Evolutionary conservation across 2,888 invertebrate species (phyloP), one percentile per base, ranked within the genome.

Genomic region (Monochamus alternatus): DNA sequence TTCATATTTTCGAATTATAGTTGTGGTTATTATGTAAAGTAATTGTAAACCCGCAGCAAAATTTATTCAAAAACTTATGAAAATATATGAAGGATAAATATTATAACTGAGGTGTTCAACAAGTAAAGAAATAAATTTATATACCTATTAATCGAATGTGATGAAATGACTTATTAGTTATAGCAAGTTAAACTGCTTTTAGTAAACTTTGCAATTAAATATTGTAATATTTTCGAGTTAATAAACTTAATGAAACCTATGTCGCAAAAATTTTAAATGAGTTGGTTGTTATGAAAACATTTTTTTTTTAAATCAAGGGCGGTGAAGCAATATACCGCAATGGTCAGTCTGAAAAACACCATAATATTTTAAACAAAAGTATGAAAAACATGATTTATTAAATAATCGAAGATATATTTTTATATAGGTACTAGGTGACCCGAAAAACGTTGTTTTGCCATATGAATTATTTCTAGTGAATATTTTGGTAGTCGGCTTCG

Each of bases 361-460:
- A 47, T 47, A 47, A 47, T 4, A 55, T 55, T 3, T 22, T 7
- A 52, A 52, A 52, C 52, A 52, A 12, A 64, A 64, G 44, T 47
- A 47, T 47, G 44, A 14, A 31, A 31, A 32, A 32, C 66, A 66
- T 52, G 66, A 66, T 31, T 66, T 47, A 52, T 51, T 32, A 66
- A 52, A 66, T 66, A 66, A 51, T 31, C n/a, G 66, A 66, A 51
- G 32, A n/a, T 30, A 32, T 52, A n/a, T n/a, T n/a, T n/a, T n/a
- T n/a, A n/a, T n/a, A n/a, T n/a, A n/a, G n/a, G n/a, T n/a, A n/a
- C n/a, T n/a, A n/a, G n/a, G n/a, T n/a, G n/a, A n/a, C n/a, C n/a
- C 22, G n/a, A n/a, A n/a, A n/a, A n/a, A 64, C 52, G 51, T 73
- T 67, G 5, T 66, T 67, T n/a, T n/a, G n/a, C n/a, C n/a, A n/a